A percentile compares a stretch with the other conserved stretches of the same genome.
These are phyloP conservation scores for Pollenia angustigena DNA, from an alignment of 2,888 invertebrate genomes.

Conservation along the genomic window DNA sequence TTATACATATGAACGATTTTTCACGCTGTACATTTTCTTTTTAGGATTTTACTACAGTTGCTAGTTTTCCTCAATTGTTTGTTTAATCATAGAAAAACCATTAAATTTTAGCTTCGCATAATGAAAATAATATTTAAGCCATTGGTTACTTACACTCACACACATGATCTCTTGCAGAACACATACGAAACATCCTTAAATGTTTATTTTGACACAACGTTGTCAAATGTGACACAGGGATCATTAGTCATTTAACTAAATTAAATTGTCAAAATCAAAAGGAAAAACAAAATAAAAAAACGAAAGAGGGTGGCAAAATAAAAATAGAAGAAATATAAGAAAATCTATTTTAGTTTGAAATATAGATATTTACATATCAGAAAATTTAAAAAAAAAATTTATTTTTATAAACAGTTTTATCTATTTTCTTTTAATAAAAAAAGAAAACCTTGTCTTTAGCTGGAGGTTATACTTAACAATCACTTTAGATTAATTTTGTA, in stretches of 20 bases:
- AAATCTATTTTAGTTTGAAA: not conserved
- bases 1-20: conserved; percentile 27
- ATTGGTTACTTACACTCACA: conserved; percentile 24
- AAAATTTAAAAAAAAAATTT: not conserved
- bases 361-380: conserved; percentile 38
- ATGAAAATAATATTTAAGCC: conserved; percentile 53
- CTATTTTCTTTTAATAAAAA: conserved; percentile 48
- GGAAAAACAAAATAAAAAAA: not conserved
- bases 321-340: not conserved
- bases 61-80: conserved; percentile 37
- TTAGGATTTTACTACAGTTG: not conserved
- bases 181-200: conserved; percentile 62
- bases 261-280: conserved; percentile 53
- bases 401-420: conserved; percentile 4
- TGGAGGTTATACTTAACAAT: conserved; percentile 57
- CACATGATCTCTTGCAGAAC: not conserved
- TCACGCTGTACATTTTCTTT: conserved; percentile 3
- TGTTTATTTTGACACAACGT: conserved; percentile 81
- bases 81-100: conserved; percentile 67
- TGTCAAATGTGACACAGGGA: conserved; percentile 80
- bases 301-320: not conserved
- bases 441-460: conserved; percentile 35
- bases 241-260: conserved; percentile 80
- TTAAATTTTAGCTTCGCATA: conserved; percentile 65
- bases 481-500: not conserved